Evolutionary conservation across 2,113 vertebrate species (phyloP).

Genomic region (Phaethon lepturus): DNA sequence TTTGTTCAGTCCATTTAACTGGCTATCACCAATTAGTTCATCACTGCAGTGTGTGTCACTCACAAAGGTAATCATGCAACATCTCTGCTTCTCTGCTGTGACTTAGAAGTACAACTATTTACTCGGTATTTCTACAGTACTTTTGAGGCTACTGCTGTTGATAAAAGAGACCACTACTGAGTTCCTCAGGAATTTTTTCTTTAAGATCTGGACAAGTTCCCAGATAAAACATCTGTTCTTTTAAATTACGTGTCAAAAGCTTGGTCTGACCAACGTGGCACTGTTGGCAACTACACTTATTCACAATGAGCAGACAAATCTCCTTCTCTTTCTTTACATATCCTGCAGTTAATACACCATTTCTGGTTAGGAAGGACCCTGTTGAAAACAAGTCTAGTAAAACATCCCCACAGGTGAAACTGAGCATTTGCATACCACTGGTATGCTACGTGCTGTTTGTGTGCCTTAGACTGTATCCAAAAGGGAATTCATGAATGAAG

Average conservation of each 20-base stretch:
- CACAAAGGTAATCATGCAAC: background rate
- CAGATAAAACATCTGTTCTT: slow-evolving; percentile 62
- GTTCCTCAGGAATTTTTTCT: background rate
- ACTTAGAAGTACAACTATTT: background rate
- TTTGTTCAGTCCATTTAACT: background rate
- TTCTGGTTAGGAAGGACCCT: background rate
- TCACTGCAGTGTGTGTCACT: background rate
- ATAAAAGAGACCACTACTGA: background rate
- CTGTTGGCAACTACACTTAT: slow-evolving; percentile 1
- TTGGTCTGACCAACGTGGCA: background rate
- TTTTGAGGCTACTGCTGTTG: background rate
- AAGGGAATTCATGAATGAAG: background rate
- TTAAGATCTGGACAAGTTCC: slow-evolving; percentile 34
- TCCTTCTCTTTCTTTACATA: background rate
- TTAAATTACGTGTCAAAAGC: slow-evolving; percentile 13
- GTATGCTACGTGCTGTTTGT: background rate
- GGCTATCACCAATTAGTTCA: background rate
- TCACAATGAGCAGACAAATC: background rate
- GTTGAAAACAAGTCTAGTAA: background rate
- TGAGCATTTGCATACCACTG: background rate
- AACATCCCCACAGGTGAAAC: background rate
- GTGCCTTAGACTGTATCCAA: background rate
- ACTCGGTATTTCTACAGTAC: background rate
- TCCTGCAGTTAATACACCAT: background rate
- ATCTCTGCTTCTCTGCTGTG: background rate